Evolutionary conservation across 2,888 invertebrate genomes (phyloP).

Genomic region (Caenorhabditis zanzibari): DNA sequence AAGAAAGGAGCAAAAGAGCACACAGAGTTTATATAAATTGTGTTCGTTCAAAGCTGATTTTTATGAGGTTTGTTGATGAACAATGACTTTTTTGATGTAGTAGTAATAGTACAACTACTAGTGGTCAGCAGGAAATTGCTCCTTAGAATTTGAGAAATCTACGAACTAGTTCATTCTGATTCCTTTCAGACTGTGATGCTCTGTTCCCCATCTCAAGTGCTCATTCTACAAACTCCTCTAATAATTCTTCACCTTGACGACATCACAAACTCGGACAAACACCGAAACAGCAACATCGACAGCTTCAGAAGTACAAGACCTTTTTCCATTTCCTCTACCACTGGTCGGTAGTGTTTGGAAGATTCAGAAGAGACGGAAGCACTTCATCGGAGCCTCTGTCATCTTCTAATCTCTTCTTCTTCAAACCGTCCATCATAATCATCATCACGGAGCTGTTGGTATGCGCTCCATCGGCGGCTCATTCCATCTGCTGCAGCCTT

Average conservation of each 20-base stretch:
- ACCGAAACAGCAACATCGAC: slow-evolving; percentile 11
- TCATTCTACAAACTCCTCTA: slow-evolving; percentile 15
- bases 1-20: slow-evolving; percentile 28
- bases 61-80: slow-evolving; percentile 56
- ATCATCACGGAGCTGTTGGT: slow-evolving; percentile 61
- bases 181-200: slow-evolving; percentile 59
- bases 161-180: background rate
- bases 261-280: slow-evolving; percentile 29
- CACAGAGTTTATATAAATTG: slow-evolving; percentile 38
- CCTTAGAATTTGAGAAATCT: background rate
- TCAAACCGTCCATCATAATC: slow-evolving; percentile 20
- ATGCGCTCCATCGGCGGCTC: slow-evolving; percentile 63
- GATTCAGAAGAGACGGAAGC: slow-evolving; percentile 28
- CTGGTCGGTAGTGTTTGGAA: slow-evolving; percentile 32
- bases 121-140: slow-evolving; percentile 3
- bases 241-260: slow-evolving; percentile 12
- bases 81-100: slow-evolving; percentile 8
- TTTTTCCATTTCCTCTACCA: background rate
- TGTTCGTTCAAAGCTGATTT: slow-evolving; percentile 50
- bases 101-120: background rate
- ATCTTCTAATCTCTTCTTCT: slow-evolving; percentile 6
- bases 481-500: slow-evolving; percentile 63
- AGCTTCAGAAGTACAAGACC: slow-evolving; percentile 14
- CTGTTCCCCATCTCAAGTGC: slow-evolving; percentile 48
- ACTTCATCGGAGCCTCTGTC: slow-evolving; percentile 38